Percentiles rank a stretch among this genome's conserved stretches.
These are phyloP conservation scores for Cherax quadricarinatus DNA, from an alignment of 1,140 invertebrate genomes.

Conservation along the genomic window DNA sequence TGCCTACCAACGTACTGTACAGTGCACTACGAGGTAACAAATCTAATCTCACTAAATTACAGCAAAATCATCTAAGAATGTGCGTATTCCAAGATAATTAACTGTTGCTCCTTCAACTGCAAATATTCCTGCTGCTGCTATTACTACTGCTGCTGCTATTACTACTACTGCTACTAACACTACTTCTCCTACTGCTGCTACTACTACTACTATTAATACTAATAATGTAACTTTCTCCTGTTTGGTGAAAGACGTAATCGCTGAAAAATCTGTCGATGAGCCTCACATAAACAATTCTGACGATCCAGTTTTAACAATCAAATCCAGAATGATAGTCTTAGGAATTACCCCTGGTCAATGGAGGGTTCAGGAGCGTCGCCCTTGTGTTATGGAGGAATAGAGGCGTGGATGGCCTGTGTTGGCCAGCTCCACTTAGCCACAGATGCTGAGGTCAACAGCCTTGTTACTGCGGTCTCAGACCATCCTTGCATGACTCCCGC, in stretches of 20 bases:
- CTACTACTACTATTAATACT: too few species aligned
- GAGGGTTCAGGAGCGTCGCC: too few species aligned
- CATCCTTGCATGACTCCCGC: slow-evolving; percentile 57
- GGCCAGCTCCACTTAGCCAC: neutral
- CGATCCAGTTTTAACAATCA: neutral
- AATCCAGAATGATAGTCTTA: neutral
- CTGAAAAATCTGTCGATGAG: neutral
- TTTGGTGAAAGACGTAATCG: too few species aligned
- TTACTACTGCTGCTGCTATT: too few species aligned
- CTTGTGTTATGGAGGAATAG: neutral
- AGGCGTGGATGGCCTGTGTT: too few species aligned
- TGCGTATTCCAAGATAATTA: neutral
- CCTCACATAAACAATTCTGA: neutral
- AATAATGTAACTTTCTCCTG: too few species aligned
- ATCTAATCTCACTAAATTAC: neutral
- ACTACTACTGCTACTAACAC: too few species aligned
- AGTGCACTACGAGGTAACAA: too few species aligned
- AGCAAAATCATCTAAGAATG: too few species aligned
- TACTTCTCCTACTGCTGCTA: too few species aligned
- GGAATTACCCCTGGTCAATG: neutral
- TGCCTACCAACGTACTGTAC: too few species aligned
- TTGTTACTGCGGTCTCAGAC: slow-evolving; percentile 16
- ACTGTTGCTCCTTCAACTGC: neutral
- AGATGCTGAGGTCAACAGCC: slow-evolving; percentile 47
- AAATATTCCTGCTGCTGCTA: neutral